These are phyloP conservation scores for Ploceus nigricollis DNA, from an alignment of 2,113 vertebrate species.

Conservation along the genomic window DNA sequence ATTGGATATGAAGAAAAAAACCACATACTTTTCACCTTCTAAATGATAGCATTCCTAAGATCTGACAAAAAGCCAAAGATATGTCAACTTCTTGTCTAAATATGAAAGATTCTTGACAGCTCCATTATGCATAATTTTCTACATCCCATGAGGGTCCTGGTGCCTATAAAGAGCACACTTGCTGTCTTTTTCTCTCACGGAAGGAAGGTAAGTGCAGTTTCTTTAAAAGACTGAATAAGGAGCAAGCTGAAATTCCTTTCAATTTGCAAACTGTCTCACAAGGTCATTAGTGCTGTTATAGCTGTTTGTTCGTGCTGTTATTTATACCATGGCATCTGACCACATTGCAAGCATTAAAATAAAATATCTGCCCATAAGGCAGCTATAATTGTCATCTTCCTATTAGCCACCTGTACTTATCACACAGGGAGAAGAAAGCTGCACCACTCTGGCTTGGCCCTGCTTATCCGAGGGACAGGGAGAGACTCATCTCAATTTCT, in stretches of 20 bases:
- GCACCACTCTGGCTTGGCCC: not conserved
- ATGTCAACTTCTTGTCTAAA: conserved; percentile 20
- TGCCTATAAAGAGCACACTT: not conserved
- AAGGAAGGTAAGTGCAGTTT: not conserved
- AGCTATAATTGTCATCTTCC: conserved; percentile 16
- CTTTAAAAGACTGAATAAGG: not conserved
- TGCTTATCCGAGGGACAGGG: not conserved
- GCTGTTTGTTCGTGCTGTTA: not conserved
- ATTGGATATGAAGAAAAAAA: not conserved
- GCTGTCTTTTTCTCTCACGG: not conserved
- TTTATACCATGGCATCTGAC: conserved; percentile 23
- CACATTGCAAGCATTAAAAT: conserved; percentile 27
- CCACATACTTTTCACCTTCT: not conserved
- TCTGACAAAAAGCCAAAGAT: conserved; percentile 13
- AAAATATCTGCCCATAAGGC: conserved; percentile 41
- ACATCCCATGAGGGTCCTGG: not conserved
- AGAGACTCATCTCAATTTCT: not conserved
- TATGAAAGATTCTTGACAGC: conserved; percentile 16
- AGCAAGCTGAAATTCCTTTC: not conserved
- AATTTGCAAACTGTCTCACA: conserved; percentile 29
- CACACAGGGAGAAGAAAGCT: not conserved
- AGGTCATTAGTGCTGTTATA: conserved; percentile 26
- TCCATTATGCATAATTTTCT: conserved; percentile 32
- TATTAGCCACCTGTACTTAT: not conserved
- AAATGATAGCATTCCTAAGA: not conserved